Evolutionary conservation across 2,113 vertebrate species (phyloP).

Genomic region (Bubalus kerabau): DNA sequence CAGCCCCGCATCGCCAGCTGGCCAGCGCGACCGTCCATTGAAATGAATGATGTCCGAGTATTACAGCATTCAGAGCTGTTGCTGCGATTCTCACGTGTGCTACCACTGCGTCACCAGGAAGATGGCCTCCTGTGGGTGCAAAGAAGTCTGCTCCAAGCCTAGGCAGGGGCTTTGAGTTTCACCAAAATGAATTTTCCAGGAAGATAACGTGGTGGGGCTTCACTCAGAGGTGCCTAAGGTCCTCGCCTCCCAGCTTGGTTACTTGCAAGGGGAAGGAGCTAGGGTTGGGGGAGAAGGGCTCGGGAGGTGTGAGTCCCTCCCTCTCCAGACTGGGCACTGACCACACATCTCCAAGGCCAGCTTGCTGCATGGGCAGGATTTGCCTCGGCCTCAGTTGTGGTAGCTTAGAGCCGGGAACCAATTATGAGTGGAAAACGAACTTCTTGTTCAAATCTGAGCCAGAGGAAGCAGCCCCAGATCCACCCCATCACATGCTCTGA

Average conservation of each 20-base stretch:
- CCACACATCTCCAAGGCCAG: background rate
- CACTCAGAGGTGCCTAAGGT: background rate
- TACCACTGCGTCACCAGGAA: background rate
- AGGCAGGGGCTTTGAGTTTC: background rate
- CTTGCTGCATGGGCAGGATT: background rate
- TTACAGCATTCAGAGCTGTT: background rate
- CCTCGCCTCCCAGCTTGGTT: background rate
- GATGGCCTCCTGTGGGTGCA: background rate
- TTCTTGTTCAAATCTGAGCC: background rate
- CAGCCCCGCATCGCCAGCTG: background rate
- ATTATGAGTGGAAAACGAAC: constrained; percentile 44
- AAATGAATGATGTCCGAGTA: background rate
- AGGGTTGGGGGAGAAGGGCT: background rate
- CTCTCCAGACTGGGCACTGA: background rate
- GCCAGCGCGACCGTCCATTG: background rate
- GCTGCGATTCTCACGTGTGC: background rate
- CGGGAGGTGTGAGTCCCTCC: background rate
- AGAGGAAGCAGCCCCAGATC: background rate
- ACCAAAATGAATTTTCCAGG: background rate
- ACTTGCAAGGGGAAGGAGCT: background rate
- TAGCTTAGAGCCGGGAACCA: constrained; percentile 16
- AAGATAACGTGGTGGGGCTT: background rate
- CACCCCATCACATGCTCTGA: background rate
- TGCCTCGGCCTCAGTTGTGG: background rate
- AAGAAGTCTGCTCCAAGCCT: background rate